Percentiles rank a stretch among this genome's conserved stretches.
Evolutionary conservation across 2,797 vertebrate species (phyloP).

Genomic region (Acrossocheilus fasciatus): DNA sequence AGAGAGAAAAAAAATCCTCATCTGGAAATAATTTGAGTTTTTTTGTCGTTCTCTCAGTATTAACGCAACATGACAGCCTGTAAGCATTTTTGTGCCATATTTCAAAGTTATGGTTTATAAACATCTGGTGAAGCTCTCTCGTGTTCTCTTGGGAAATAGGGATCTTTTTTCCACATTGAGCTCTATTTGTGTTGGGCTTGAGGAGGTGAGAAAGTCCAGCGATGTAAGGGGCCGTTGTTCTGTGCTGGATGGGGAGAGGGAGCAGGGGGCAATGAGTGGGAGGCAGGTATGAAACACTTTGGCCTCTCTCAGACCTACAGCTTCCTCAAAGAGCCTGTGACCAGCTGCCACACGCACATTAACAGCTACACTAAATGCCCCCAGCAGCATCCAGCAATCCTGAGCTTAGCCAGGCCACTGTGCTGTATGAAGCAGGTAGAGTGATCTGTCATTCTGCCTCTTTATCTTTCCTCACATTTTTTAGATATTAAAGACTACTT

Average conservation of each 20-base stretch:
- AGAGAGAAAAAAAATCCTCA: conserved; percentile 80
- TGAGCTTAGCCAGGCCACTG: conserved; percentile 34
- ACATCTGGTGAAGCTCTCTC: conserved; percentile 69
- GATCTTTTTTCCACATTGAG: conserved; percentile 62
- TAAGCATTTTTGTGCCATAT: conserved; percentile 69
- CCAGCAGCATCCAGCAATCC: conserved; percentile 47
- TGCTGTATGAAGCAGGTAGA: conserved; percentile 54
- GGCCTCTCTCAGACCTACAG: conserved; percentile 47
- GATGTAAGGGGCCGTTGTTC: conserved; percentile 59
- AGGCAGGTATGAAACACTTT: conserved; percentile 61
- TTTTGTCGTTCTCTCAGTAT: conserved; percentile 68
- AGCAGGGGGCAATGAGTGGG: conserved; percentile 45
- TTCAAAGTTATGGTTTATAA: conserved; percentile 72
- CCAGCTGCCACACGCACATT: conserved; percentile 44
- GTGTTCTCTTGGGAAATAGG: conserved; percentile 51
- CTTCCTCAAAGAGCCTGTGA: conserved; percentile 48
- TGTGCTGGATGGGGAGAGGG: conserved; percentile 25
- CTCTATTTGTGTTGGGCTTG: conserved; percentile 65
- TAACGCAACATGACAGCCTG: conserved; percentile 71
- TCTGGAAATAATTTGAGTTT: conserved; percentile 93
- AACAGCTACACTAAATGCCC: conserved; percentile 49
- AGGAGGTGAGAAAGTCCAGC: conserved; percentile 65
- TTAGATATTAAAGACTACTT: neutral
- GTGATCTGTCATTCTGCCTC: conserved; percentile 55
- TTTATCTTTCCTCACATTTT: conserved; percentile 42